Evolutionary conservation across 2,113 vertebrate genomes (phyloP), one percentile per base, ranked within the genome.

Genomic region (Ictidomys tridecemlineatus): DNA sequence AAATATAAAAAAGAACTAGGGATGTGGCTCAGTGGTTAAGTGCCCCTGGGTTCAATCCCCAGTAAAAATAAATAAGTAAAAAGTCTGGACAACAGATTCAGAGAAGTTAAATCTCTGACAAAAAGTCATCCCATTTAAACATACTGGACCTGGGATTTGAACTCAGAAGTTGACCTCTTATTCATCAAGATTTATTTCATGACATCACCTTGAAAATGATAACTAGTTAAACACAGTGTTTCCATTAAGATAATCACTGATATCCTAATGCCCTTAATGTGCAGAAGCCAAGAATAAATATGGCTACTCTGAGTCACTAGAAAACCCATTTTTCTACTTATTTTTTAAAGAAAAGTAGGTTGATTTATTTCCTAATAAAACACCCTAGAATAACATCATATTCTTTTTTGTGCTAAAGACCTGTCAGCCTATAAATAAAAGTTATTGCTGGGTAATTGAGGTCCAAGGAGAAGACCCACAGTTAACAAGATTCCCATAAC

Each of bases 371-470:
- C 73, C 53, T 80, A 85, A 73, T 92, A 84, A 93, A 93, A 74
- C 5, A 34, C 28, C n/a, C 56, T 45, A 20, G 78, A 95, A 87
- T 78, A 89, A 92, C 45, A 85, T 22, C 70, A 88, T 28, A 85
- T 32, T 92, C 34, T 70, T 85, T 90, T 91, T 12, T 48, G 61
- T n/a, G 42, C 39, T 56, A 91, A 95, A 78, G 13, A 76, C 16
- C n/a, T 89, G 61, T 91, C 91, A 91, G 24, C 8, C 65, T 90
- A 72, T 85, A 94, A 90, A 90, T 85, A 92, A 87, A 96, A 93
- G 37, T 93, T 91, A 89, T 1, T 39, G 17, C 72, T 37, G 6
- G 24, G n/a, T 91, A 89, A 95, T 4, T 74, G 63, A 89, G 78
- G 20, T 88, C 74, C 51, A 69, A 67, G 30, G 80, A 92, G 48